phyloP scores from a whole-genome alignment of 2,888 invertebrate species.

The Dryomyza anilis region DNA sequence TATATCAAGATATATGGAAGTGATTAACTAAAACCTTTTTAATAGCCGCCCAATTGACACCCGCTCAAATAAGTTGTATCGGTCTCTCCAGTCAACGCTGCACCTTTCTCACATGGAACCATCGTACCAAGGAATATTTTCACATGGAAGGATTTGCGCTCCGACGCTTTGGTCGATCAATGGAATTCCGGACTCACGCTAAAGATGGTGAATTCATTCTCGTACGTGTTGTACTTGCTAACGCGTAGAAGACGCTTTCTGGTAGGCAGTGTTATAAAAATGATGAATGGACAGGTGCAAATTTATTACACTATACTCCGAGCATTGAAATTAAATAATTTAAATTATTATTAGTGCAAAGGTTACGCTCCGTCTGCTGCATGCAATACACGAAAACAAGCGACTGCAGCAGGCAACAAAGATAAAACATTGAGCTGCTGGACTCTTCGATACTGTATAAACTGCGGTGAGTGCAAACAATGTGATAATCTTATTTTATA shows the following conservation, averaged over 20 bases:
- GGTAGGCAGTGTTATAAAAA: constrained; percentile 82
- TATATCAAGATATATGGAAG: too few species aligned
- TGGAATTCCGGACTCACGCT: constrained; percentile 80
- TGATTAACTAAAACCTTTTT: too few species aligned
- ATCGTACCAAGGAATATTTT: constrained; percentile 73
- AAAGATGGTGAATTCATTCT: constrained; percentile 63
- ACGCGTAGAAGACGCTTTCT: constrained; percentile 80
- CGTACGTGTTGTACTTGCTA: constrained; percentile 73
- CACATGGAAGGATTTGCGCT: constrained; percentile 89
- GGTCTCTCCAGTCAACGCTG: constrained; percentile 82
- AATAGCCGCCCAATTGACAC: constrained; percentile 75
- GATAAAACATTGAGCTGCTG: constrained; percentile 87
- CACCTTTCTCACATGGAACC: constrained; percentile 85
- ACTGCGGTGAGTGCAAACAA: constrained; percentile 64
- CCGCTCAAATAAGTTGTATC: constrained; percentile 75
- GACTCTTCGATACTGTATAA: constrained; percentile 94
- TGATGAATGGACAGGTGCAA: constrained; percentile 85
- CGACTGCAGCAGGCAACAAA: constrained; percentile 71
- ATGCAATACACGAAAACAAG: constrained; percentile 77
- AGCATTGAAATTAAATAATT: too few species aligned
- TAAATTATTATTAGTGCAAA: too few species aligned
- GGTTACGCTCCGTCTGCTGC: constrained; percentile 78
- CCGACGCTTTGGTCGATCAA: constrained; percentile 72
- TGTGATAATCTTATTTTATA: too few species aligned
- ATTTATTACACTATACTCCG: background rate